Evolutionary conservation across 37 sponge, comb jelly and placozoan species (phyloP), one percentile per base, ranked within the genome.

Genomic region (Mnemiopsis leidyi): DNA sequence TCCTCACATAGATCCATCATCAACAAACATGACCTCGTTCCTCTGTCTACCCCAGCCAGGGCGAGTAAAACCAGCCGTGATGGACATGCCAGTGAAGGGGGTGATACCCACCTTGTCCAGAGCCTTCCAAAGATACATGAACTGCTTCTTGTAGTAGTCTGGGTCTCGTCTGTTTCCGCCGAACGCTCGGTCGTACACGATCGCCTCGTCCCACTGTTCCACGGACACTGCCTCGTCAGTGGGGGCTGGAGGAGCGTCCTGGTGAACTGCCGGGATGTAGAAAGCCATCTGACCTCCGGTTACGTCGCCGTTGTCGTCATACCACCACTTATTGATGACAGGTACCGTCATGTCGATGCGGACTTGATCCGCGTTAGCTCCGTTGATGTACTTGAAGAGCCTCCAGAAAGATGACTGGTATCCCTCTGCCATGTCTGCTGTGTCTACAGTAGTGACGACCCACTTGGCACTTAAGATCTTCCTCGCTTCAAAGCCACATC

Each of bases 311-410:
- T 31, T 1, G 82, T 31, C 37, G 36, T 79, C 82, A 3, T 33
- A 3, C 36, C 1, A 36, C 37, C 35, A 38, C 26, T 40, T 25
- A 40, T 13, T 39, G 61, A 85, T 23, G 90, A 39, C 61, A 9
- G 90, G 90, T 3, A 38, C 90, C 0, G 90, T 85, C 90, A 85
- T 85, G 2, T 40, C 23, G 24, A 85, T 85, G n/a, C 39, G 1
- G 29, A 24, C 29, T 7, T 25, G 9, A 0, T 23, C 1, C 28
- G 13, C 48, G 24, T 85, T 85, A 13, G 21, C 25, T 23, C 90
- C 90, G 9, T 1, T 38, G 39, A 85, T 85, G 90, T 85, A 85
- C 35, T 34, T 34, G 82, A 79, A 79, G 37, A 79, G 82, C 36
- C 36, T 79, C 82, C 33, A 33, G 82, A 79, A 79, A 23, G 82